Percentiles rank a stretch among this genome's conserved stretches.
Evolutionary conservation across 2,888 invertebrate species (phyloP).

Genomic region (Mamestra brassicae): DNA sequence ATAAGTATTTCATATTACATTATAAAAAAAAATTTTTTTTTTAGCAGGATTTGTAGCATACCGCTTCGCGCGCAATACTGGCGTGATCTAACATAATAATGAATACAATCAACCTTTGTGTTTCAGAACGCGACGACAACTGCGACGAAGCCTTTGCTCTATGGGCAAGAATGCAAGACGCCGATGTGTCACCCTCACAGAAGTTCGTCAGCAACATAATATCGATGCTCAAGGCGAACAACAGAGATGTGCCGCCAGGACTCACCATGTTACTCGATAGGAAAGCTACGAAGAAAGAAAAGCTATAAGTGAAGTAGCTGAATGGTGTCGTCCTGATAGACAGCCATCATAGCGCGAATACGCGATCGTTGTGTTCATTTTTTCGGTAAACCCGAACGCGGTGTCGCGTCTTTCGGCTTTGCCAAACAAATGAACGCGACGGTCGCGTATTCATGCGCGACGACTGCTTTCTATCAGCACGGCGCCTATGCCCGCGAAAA

Average conservation of each 20-base stretch:
- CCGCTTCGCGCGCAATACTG: not conserved
- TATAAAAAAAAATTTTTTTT: too few species aligned
- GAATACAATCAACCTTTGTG: not conserved
- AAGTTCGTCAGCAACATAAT: constrained; percentile 82
- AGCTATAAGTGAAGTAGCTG: constrained; percentile 15
- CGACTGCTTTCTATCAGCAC: not conserved
- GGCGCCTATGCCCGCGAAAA: not conserved
- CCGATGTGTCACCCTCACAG: constrained; percentile 81
- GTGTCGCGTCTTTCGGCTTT: not conserved
- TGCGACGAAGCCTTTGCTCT: constrained; percentile 82
- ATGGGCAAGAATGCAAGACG: constrained; percentile 87
- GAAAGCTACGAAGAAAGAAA: constrained; percentile 68
- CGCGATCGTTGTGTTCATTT: not conserved
- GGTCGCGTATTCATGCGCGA: not conserved
- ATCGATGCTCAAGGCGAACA: constrained; percentile 80
- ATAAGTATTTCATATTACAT: too few species aligned
- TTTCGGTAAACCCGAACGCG: not conserved
- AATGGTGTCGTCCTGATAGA: not conserved
- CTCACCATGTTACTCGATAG: constrained; percentile 68
- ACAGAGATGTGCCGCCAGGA: constrained; percentile 79
- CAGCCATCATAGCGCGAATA: not conserved
- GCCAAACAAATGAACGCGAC: not conserved
- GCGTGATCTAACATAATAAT: not conserved
- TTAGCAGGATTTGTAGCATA: too few species aligned
- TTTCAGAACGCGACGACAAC: constrained; percentile 88